phyloP scores from a whole-genome alignment of 1,140 invertebrate species.

The Bombus cullumanus region DNA sequence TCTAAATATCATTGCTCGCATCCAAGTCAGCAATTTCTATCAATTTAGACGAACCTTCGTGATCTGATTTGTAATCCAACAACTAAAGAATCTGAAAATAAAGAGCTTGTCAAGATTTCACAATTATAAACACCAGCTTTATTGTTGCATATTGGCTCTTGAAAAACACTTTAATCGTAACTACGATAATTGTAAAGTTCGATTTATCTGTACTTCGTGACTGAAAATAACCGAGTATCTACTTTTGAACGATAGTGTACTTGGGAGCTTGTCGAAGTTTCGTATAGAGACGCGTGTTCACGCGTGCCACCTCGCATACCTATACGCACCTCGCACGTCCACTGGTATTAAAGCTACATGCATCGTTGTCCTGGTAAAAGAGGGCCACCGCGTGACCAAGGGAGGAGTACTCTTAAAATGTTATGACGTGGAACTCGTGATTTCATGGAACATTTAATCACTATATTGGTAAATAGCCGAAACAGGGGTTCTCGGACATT shows the following conservation, averaged over 20 bases:
- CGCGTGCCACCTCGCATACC: conserved; percentile 36
- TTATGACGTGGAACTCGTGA: conserved; percentile 82
- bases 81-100: no score
- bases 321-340: conserved; percentile 55
- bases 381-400: not conserved
- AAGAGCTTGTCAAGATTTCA: no score
- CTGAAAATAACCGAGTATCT: not conserved
- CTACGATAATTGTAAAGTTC: not conserved
- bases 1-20: no score
- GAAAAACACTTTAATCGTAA: no score
- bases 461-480: conserved; percentile 79
- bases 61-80: no score
- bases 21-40: no score
- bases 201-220: no score
- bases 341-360: conserved; percentile 66
- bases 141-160: no score
- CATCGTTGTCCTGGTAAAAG: conserved; percentile 28
- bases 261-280: not conserved
- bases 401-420: conserved; percentile 78
- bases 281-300: not conserved
- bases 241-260: not conserved
- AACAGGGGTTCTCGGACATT: conserved; percentile 68
- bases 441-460: conserved; percentile 82
- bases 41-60: no score
- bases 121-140: no score